A percentile compares a stretch with the other conserved stretches of the same genome.
These are phyloP conservation scores for Sinopyrophorus schimmeli DNA, from an alignment of 2,888 invertebrate species.

Conservation along the genomic window DNA sequence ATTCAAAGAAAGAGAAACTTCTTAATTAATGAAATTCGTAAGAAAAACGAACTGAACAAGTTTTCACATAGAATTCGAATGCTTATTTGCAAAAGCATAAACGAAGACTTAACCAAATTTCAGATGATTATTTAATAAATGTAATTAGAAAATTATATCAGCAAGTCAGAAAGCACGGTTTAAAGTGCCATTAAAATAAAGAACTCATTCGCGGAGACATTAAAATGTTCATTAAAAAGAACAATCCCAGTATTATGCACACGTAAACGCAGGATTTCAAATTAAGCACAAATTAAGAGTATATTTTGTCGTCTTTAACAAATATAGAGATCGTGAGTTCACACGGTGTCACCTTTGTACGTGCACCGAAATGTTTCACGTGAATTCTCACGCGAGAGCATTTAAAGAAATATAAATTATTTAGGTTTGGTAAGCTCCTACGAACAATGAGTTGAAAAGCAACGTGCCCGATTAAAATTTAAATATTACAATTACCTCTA, in stretches of 20 bases:
- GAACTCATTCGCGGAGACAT: too few species aligned
- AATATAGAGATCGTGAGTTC: conserved; percentile 5
- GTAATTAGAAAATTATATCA: too few species aligned
- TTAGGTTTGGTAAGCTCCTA: too few species aligned
- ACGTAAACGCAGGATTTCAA: background rate
- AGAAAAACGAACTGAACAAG: conserved; percentile 9
- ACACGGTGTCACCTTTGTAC: conserved; percentile 13
- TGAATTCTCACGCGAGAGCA: conserved; percentile 1
- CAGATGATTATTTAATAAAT: too few species aligned
- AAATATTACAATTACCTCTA: too few species aligned
- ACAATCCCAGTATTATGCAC: conserved; percentile 1
- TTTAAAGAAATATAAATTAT: conserved; percentile 7
- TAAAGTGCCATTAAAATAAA: too few species aligned
- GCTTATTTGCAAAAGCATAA: too few species aligned
- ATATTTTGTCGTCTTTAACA: conserved; percentile 3
- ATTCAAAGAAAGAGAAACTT: conserved; percentile 31
- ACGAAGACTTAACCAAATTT: too few species aligned
- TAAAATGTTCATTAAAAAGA: background rate
- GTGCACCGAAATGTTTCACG: conserved; percentile 11
- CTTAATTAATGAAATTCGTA: conserved; percentile 14
- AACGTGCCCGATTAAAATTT: too few species aligned
- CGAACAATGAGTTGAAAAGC: too few species aligned
- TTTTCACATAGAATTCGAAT: too few species aligned
- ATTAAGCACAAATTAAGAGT: conserved; percentile 1
- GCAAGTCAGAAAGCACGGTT: too few species aligned